phyloP scores from a whole-genome alignment of 2,888 invertebrate species.

The Pseudococcus viburni region DNA sequence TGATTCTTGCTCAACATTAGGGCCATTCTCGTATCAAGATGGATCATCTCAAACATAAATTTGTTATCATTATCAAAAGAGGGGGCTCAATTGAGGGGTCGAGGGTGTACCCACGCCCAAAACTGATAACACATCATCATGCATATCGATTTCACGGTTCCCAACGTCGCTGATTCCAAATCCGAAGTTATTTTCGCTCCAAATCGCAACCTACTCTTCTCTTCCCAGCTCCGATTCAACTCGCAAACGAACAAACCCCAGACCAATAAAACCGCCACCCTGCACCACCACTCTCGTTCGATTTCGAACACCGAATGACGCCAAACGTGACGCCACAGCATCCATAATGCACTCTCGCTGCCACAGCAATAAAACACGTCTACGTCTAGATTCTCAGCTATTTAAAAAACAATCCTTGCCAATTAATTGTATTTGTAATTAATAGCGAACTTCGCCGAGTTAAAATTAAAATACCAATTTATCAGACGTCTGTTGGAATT shows the following conservation, averaged over 20 bases:
- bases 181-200: not conserved
- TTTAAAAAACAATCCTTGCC: constrained; percentile 41
- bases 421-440: constrained; percentile 55
- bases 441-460: constrained; percentile 14
- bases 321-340: too few relatives aligned
- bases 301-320: too few relatives aligned
- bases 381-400: not conserved
- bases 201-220: not conserved
- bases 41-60: too few relatives aligned
- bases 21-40: too few relatives aligned
- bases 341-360: not conserved
- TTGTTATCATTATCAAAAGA: not conserved
- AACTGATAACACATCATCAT: not conserved
- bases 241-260: not conserved
- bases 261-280: not conserved
- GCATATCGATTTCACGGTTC: not conserved
- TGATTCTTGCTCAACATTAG: too few relatives aligned
- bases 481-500: constrained; percentile 40
- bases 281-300: too few relatives aligned
- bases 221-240: not conserved
- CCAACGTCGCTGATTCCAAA: not conserved
- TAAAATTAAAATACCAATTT: constrained; percentile 49
- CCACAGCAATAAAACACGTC: not conserved
- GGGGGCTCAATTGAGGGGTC: not conserved
- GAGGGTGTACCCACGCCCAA: too few relatives aligned